Evolutionary conservation across 1,140 invertebrate genomes (phyloP).

Genomic region (Copidosoma floridanum): DNA sequence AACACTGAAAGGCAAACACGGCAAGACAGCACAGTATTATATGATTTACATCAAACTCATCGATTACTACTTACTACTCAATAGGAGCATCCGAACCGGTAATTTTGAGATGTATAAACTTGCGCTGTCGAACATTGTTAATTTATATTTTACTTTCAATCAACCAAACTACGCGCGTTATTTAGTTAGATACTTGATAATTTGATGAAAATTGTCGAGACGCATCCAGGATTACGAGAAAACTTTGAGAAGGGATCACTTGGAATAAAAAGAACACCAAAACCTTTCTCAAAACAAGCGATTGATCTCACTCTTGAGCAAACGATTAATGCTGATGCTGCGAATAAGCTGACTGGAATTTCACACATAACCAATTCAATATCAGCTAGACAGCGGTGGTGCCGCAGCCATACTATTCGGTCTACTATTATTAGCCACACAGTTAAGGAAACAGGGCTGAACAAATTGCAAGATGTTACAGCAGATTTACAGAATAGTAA

Average conservation of each 20-base stretch:
- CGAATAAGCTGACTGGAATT: slow-evolving; percentile 29
- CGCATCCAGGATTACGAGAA: slow-evolving; percentile 31
- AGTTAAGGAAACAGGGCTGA: slow-evolving; percentile 6
- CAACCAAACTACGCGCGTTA: slow-evolving; percentile 31
- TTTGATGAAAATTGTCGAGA: slow-evolving; percentile 31
- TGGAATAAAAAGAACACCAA: slow-evolving; percentile 24
- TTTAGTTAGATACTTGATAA: slow-evolving; percentile 23
- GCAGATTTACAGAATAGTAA: slow-evolving; percentile 10
- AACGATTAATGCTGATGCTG: slow-evolving; percentile 40
- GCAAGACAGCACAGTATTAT: too few relatives aligned
- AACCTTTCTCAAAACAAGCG: slow-evolving; percentile 32
- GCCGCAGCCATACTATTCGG: not conserved
- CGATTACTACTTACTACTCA: too few relatives aligned
- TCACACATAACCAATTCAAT: not conserved
- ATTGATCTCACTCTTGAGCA: slow-evolving; percentile 33
- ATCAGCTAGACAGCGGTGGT: not conserved
- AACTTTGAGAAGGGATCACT: slow-evolving; percentile 32
- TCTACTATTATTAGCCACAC: not conserved
- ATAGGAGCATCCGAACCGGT: too few relatives aligned
- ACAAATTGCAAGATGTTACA: slow-evolving; percentile 18
- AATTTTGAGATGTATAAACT: too few relatives aligned
- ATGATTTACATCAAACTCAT: too few relatives aligned
- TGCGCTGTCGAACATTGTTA: too few relatives aligned
- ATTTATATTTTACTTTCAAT: slow-evolving; percentile 28
- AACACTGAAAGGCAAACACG: too few relatives aligned